Base-by-base conservation (phyloP, 2,797 vertebrate species). In the Molossus alvarezi region DNA sequence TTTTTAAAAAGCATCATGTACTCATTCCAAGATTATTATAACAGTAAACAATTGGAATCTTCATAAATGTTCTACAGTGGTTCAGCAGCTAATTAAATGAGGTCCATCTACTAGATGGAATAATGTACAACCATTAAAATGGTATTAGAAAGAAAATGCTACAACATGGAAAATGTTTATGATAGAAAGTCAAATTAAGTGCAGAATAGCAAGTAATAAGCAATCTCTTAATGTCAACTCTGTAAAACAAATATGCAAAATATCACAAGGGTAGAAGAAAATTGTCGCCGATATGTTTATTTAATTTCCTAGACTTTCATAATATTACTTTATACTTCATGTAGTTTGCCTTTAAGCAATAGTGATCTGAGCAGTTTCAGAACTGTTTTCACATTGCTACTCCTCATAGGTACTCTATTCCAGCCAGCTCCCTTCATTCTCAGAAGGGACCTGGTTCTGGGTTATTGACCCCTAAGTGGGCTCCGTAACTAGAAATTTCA, bases 121-220 rank as follows among this genome's bases (percentile, higher is more conserved):
- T 1, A 51, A 5, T 73, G n/a, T 64, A 18, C 3, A 83, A n/a
- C 15, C 64, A 41, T 58, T 88, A 92, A 94, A 90, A 82, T 88
- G 60, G 75, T 48, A 76, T 89, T 9, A 55, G 13, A 12, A 71
- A 89, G 18, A 95, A 41, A 69, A 67, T 86, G 51, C 10, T 83
- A 41, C 5, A 88, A 69, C 10, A 62, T 83, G 69, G 21, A 80
- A 85, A 95, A 80, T 91, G 25, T 87, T 94, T 87, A 75, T 84
- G 58, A 90, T 23, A 93, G n/a, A n/a, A 94, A 76, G 20, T 29
- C 73, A 95, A 64, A 73, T 64, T n/a, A 72, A 95, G 58, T 75
- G 6, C 45, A 81, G 20, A 89, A 67, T 1, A 88, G 4, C 48
- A 95, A 94, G 20, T 85, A 62, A 82, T 62, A 88, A 81, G 37